Percentiles rank a stretch among this genome's conserved stretches.
Evolutionary conservation across 2,797 vertebrate genomes (phyloP).

Genomic region (Sandelia bainsii): DNA sequence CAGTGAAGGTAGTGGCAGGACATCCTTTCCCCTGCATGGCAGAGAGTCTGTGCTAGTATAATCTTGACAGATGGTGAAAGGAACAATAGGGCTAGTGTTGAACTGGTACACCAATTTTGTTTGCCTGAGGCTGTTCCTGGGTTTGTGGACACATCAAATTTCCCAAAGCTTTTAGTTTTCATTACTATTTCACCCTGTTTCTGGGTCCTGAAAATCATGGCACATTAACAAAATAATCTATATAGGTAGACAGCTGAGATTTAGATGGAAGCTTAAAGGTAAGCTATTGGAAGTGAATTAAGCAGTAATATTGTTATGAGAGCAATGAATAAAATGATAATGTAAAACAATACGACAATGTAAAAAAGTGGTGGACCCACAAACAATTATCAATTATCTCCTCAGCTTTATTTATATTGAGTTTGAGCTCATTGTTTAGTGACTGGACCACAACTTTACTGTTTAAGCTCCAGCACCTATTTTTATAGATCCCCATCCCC

Average conservation of each 20-base stretch:
- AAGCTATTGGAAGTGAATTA: not conserved
- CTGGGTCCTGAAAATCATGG: conserved; percentile 1
- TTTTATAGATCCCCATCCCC: too few species aligned
- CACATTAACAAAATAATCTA: conserved; percentile 9
- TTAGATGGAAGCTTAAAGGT: not conserved
- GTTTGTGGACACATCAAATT: conserved; percentile 31
- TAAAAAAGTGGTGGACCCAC: not conserved
- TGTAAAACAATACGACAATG: not conserved
- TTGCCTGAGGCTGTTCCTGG: conserved; percentile 43
- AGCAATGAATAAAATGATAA: not conserved
- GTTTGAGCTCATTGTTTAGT: too few species aligned
- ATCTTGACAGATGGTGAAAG: conserved; percentile 47
- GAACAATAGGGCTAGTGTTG: conserved; percentile 45
- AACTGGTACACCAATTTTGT: conserved; percentile 16
- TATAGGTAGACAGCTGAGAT: not conserved
- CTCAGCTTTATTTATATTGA: too few species aligned
- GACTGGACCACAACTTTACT: not conserved
- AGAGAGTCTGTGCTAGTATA: conserved; percentile 54
- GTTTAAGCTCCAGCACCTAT: not conserved
- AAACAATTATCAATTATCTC: not conserved
- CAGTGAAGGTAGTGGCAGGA: conserved; percentile 44
- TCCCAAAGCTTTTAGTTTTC: conserved; percentile 33
- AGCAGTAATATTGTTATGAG: not conserved
- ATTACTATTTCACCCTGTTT: conserved; percentile 50
- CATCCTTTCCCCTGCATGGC: conserved; percentile 45